Evolutionary conservation across 1,140 invertebrate species (phyloP), one percentile per base, ranked within the genome.

Genomic region (Temnothorax nylanderi): DNA sequence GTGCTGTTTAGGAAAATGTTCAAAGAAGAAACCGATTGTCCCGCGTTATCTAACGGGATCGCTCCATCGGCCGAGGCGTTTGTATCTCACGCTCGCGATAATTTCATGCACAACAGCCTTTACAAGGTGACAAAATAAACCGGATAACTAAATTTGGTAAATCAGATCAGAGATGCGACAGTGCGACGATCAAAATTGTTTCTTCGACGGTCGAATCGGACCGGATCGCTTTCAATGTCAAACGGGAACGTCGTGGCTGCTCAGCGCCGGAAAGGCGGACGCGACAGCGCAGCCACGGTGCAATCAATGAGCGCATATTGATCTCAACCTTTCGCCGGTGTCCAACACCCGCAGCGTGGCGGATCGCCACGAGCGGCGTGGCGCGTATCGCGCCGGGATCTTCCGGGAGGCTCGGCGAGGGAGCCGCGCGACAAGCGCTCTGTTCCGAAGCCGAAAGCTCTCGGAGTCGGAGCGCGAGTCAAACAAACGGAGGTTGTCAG

Each of bases 221-320:
- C 34, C 34, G 11, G 10, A 10, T 26, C 26, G 16, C 3, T 65
- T 78, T 18, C 44, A 47, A 78, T 34, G 41, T 78, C 37, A 64
- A 47, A 13, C 37, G 37, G 8, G 21, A 41, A 69, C 41, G 65
- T 41, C 44, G 51, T 26, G 26, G 58, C 37, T 78, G 80, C 67
- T 87, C 69, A 80, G 58, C 75, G 54, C 26, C 80, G 11, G 10
- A 21, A 47, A 85, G 56, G 77, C 78, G 80, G 85, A 90, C 87
- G 71, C 90, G 90, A 67, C 89, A 92, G 88, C 89, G 87, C 78
- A 89, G 90, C 86, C 82, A 91, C 86, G 88, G 86, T 89, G 78
- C 86, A 93, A 93, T 93, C 92, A 91, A 93, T 93, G 92, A 91
- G 71, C 87, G 90, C 86, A 93, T 93, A 93, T 93, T 93, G 92